phyloP scores from a whole-genome alignment of 2,888 invertebrate species.

The Pimpla rufipes region DNA sequence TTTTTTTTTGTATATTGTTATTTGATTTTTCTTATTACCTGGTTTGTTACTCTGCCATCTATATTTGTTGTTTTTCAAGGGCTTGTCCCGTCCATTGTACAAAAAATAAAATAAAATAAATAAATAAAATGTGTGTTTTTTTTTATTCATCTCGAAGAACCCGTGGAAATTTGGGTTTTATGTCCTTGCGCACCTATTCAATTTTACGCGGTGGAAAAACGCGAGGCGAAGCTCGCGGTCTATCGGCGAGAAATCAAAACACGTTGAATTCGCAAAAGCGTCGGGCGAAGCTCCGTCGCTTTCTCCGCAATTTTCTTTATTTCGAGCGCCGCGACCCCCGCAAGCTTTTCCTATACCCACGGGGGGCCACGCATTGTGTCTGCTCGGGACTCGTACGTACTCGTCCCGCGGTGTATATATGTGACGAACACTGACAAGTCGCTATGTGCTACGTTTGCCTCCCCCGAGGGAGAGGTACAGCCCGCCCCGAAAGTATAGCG shows the following conservation, averaged over 20 bases:
- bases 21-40: no score
- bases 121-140: no score
- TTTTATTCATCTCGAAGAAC: no score
- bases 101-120: no score
- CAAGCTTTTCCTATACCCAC: slow-evolving; percentile 33
- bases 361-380: slow-evolving; percentile 31
- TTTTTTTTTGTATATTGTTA: no score
- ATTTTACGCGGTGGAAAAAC: no score
- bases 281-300: slow-evolving; percentile 2
- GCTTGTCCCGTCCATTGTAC: no score
- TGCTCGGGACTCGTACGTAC: slow-evolving; percentile 28
- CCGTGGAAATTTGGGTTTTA: no score
- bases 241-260: slow-evolving; percentile 18
- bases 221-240: not conserved
- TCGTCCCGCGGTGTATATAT: slow-evolving; percentile 6
- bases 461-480: slow-evolving; percentile 54
- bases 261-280: slow-evolving; percentile 8
- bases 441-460: slow-evolving; percentile 46
- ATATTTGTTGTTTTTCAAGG: no score
- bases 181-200: no score
- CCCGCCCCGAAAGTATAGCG: slow-evolving; percentile 58
- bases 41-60: no score
- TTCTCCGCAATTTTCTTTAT: slow-evolving; percentile 23
- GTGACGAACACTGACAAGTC: slow-evolving; percentile 25
- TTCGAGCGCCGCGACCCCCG: slow-evolving; percentile 20